Conservation (phyloP, 2,113 vertebrate genomes). For the Mobula hypostoma region DNA sequence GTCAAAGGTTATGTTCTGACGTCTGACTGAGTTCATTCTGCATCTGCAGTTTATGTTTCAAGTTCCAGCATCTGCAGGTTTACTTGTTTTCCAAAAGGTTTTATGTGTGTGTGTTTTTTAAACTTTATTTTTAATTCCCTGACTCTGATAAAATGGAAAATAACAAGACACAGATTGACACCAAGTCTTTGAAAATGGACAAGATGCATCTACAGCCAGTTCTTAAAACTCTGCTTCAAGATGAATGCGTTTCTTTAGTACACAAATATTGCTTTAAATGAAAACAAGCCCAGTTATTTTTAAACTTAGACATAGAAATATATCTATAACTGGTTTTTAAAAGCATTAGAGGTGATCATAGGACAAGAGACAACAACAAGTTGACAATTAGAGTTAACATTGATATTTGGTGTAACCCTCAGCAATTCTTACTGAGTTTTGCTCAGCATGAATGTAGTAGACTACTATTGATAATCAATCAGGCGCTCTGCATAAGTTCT, state of each 20-base stretch:
- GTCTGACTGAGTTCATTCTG: too few relatives aligned
- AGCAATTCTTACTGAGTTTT: background rate
- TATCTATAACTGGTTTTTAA: background rate
- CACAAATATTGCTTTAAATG: slow-evolving; percentile 3
- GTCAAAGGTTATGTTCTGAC: too few relatives aligned
- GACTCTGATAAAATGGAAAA: background rate
- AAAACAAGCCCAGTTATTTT: background rate
- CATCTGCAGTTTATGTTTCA: too few relatives aligned
- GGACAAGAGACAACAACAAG: background rate
- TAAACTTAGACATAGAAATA: background rate
- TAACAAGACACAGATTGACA: background rate
- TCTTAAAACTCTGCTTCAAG: background rate
- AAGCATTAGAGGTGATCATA: background rate
- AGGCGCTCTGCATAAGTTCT: background rate
- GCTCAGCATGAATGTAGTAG: background rate
- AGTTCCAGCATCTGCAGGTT: too few relatives aligned
- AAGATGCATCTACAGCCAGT: background rate
- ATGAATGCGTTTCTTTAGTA: background rate
- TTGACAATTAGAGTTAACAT: background rate
- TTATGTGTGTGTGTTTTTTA: background rate
- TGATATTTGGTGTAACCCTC: background rate
- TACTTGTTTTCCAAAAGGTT: too few relatives aligned
- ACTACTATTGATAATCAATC: slow-evolving; percentile 15
- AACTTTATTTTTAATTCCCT: background rate
- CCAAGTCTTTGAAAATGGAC: background rate